Evolutionary conservation across 2,113 vertebrate genomes (phyloP).

Genomic region (Mormyrus iriodes): DNA sequence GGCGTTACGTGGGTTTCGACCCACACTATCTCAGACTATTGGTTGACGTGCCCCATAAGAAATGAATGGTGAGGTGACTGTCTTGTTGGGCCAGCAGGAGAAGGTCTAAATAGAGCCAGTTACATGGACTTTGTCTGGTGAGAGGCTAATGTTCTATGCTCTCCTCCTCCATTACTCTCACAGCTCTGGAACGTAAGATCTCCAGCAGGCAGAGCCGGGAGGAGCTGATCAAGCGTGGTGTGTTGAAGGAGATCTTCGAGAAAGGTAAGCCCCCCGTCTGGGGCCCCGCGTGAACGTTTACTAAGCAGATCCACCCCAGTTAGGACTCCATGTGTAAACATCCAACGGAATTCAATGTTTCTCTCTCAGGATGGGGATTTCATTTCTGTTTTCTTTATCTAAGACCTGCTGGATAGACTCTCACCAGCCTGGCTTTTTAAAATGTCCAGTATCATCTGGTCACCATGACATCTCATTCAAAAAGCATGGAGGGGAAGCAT

Average conservation of each 20-base stretch:
- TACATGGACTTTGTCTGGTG: not conserved
- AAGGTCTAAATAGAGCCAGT: not conserved
- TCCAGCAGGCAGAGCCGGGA: constrained; percentile 96
- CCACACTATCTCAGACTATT: not conserved
- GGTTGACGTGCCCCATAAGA: not conserved
- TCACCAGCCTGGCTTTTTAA: not conserved
- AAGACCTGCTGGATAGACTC: not conserved
- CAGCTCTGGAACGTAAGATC: constrained; percentile 96
- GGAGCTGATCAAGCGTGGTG: constrained; percentile 95
- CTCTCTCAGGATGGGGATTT: not conserved
- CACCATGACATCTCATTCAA: not conserved
- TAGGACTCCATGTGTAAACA: not conserved
- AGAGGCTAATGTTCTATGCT: not conserved
- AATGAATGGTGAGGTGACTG: not conserved
- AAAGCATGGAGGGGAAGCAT: not conserved
- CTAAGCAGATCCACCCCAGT: not conserved
- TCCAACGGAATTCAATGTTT: not conserved
- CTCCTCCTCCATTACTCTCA: constrained; percentile 26
- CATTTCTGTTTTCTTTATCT: constrained; percentile 11
- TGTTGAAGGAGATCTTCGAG: constrained; percentile 90
- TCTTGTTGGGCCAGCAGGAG: too few species aligned
- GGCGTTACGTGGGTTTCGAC: not conserved
- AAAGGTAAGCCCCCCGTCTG: constrained; percentile 69
- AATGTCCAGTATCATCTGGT: not conserved
- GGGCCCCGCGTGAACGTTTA: not conserved